Base-by-base conservation (phyloP, 30 jellyfish, hydroid and myxozoan species). In the Aurelia sp. region DNA sequence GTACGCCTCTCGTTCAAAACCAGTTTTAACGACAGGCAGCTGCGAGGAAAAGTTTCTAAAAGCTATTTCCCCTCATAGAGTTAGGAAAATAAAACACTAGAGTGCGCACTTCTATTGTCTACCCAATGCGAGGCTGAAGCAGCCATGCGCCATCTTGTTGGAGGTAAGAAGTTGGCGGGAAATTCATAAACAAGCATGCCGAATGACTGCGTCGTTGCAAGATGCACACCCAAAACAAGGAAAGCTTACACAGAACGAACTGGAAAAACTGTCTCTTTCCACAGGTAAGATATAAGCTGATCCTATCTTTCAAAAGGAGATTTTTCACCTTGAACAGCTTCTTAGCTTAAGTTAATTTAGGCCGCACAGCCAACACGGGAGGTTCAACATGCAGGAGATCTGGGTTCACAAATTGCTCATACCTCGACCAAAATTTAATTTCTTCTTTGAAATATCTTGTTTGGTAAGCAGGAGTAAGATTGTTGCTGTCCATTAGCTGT, bases 101-200 rank as follows among this genome's bases (percentile, higher is more conserved):
- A 64, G 17, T 64, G 75, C 37, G 30, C 41, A 23, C 75, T 57
- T n/a, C 66, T 65, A 65, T 65, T 65, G 76, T 65, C 35, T 65
- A 13, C 19, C 76, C 76, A 22, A 22, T 65, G 76, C 76, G 76
- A 65, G 76, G 76, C 76, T 65, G 48, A 65, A 65, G 76, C 76
- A 65, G 18, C 76, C 76, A 65, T 16, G 76, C 76, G 76, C 35
- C 48, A 65, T n/a, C 48, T 65, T 65, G 76, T 22, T 65, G 76
- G 76, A 65, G 76, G 76, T 65, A 65, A 65, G 48, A 13, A 13
- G 16, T 20, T 17, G 35, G 35, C 31, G 48, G 76, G 35, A 30
- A 65, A 65, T n/a, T 13, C 76, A 13, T 16, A n/a, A 57, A n/a
- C 19, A 57, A 57, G 66, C 17, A 57, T 57, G 66, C 66, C 66